phyloP scores from a whole-genome alignment of 2,888 invertebrate species.

The Arrhopalites spinosus region DNA sequence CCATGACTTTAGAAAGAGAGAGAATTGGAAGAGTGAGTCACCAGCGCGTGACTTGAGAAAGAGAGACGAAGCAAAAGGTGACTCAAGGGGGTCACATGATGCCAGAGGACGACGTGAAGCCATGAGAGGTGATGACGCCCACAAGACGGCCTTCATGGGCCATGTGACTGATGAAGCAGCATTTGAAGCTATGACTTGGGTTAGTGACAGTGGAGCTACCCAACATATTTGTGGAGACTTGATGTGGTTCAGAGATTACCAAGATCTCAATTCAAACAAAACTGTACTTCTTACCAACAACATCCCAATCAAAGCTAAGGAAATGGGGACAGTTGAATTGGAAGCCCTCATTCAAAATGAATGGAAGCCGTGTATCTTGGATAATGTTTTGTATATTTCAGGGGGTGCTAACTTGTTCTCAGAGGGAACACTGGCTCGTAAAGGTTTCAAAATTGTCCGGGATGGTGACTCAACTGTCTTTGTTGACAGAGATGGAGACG shows the following conservation, averaged over 20 bases:
- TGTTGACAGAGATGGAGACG: neutral
- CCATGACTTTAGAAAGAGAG: neutral
- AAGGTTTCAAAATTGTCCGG: constrained; percentile 8
- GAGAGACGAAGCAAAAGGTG: neutral
- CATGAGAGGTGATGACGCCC: neutral
- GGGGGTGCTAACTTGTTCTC: constrained; percentile 31
- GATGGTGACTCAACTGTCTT: neutral
- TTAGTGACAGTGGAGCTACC: constrained; percentile 27
- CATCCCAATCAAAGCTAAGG: constrained; percentile 5
- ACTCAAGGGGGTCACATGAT: neutral
- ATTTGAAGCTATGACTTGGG: constrained; percentile 1
- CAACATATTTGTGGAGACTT: constrained; percentile 21
- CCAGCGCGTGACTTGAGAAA: neutral
- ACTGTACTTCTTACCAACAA: constrained; percentile 3
- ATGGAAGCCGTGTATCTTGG: constrained; percentile 7
- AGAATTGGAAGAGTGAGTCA: neutral
- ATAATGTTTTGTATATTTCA: constrained; percentile 23
- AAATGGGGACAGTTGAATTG: constrained; percentile 27
- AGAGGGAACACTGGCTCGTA: constrained; percentile 6
- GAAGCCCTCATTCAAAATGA: constrained; percentile 14
- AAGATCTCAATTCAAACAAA: neutral
- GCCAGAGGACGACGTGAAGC: neutral
- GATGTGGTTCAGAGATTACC: constrained; percentile 12
- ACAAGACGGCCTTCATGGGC: neutral
- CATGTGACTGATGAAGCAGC: neutral